Evolutionary conservation across 2,888 invertebrate genomes (phyloP).

Genomic region (Coremacera marginata): DNA sequence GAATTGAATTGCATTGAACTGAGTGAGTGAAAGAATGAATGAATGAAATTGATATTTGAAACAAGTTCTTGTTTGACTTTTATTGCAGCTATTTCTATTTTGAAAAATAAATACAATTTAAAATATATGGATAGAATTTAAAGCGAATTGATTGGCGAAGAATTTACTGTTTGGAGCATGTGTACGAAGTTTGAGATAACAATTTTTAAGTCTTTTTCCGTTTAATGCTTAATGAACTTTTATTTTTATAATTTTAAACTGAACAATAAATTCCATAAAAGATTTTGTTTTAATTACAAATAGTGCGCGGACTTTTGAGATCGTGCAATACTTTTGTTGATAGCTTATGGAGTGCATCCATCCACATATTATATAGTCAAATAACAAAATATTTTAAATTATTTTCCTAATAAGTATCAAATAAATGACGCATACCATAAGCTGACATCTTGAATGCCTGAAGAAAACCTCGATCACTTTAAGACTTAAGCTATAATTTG

Average conservation of each 20-base stretch:
- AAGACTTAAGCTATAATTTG: not conserved
- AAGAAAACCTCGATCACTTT: not conserved
- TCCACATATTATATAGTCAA: no score
- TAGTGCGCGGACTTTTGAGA: no score
- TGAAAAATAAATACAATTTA: not conserved
- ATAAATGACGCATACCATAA: not conserved
- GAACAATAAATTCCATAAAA: no score
- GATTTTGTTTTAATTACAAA: no score
- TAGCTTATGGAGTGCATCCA: no score
- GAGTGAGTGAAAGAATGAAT: not conserved
- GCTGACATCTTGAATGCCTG: no score
- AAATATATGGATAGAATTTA: not conserved
- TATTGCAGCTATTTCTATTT: not conserved
- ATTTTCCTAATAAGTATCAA: not conserved
- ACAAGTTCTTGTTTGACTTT: not conserved
- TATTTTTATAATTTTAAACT: no score
- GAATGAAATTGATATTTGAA: not conserved
- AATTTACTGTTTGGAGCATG: no score
- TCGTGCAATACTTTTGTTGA: no score
- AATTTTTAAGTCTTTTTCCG: no score
- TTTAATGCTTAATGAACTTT: no score
- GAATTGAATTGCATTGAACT: constrained; percentile 25
- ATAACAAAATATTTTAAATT: not conserved
- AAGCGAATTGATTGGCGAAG: not conserved
- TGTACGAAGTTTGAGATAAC: no score